Evolutionary conservation across 1,140 invertebrate genomes (phyloP), one percentile per base, ranked within the genome.

Genomic region (Cydia amplana): DNA sequence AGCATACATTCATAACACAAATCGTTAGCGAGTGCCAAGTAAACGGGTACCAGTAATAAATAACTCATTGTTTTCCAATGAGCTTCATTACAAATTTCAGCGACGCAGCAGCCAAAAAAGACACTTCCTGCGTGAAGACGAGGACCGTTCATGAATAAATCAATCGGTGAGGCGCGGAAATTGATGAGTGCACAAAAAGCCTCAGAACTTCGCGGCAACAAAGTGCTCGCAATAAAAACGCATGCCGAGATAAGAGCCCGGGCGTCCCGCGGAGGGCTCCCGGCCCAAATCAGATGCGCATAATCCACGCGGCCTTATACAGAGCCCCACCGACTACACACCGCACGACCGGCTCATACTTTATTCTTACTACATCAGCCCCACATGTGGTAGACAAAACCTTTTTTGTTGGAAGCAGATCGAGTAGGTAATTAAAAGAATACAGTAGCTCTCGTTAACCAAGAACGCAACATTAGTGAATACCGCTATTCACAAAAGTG

Each of bases 1-100:
- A 10, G 7, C 6, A 10, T 23, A 23, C 10, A 2, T 60, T 23
- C 18, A 9, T 60, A 79, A 76, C 75, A 79, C 76, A 74, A 10
- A 76, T 75, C 74, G 64, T 77, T 76, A 76, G 23, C 40, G 74
- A 74, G 25, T 32, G 72, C 75, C 72, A 74, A 79, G 79, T 74
- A 77, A 75, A 60, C 55, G n/a, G 20, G 18, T 60, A 23, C 82
- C 79, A 82, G 79, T 85, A 85, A 89, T 90, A 91, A 90, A 91
- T 88, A 90, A 86, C 83, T 87, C 83, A 91, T 93, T 91, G 89
- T 93, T 90, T 91, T 90, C 87, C 80, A 90, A 91, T 91, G 86
- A 91, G 85, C 84, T 88, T 91, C 87, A 91, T 93, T 91, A 91
- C 91, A 90, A 90, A 93, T 90, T 93, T 91, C 87, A 91, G 88